Conservation (phyloP, 2,888 invertebrate species). For the Laspeyria flexula region DNA sequence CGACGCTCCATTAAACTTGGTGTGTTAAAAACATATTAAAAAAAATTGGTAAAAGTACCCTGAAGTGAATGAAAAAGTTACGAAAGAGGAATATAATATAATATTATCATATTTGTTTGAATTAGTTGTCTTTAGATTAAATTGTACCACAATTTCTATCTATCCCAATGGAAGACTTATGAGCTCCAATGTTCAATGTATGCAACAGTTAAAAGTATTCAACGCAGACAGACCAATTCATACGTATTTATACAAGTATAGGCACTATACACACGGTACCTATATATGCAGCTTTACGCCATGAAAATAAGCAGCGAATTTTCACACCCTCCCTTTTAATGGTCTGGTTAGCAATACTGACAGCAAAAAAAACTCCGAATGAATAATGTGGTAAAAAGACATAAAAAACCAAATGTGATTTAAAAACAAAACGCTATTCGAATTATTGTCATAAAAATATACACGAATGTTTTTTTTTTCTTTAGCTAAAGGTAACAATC, state of each 20-base stretch:
- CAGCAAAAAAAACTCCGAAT: constrained; percentile 50
- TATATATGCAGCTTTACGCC: constrained; percentile 39
- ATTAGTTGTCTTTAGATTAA: constrained; percentile 5
- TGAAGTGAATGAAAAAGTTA: too few species aligned
- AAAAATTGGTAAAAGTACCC: too few species aligned
- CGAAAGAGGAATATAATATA: too few species aligned
- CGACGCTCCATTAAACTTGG: too few species aligned
- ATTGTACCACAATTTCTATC: too few species aligned
- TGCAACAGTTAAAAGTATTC: constrained; percentile 26
- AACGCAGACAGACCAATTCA: constrained; percentile 16
- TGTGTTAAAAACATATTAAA: too few species aligned
- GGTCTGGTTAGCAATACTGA: constrained; percentile 69
- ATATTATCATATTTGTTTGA: too few species aligned
- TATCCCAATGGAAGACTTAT: too few species aligned
- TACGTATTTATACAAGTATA: constrained; percentile 20
- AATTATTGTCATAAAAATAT: too few species aligned
- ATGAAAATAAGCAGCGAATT: constrained; percentile 80
- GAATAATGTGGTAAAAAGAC: not conserved
- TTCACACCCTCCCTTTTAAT: constrained; percentile 79
- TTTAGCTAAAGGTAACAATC: too few species aligned
- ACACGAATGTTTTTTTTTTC: too few species aligned
- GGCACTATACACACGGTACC: not conserved
- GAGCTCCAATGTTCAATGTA: not conserved
- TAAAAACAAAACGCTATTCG: not conserved
- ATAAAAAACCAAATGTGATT: not conserved